Evolutionary conservation across 2,888 invertebrate genomes (phyloP), one percentile per base, ranked within the genome.

Genomic region (Chymomyza caudatula): DNA sequence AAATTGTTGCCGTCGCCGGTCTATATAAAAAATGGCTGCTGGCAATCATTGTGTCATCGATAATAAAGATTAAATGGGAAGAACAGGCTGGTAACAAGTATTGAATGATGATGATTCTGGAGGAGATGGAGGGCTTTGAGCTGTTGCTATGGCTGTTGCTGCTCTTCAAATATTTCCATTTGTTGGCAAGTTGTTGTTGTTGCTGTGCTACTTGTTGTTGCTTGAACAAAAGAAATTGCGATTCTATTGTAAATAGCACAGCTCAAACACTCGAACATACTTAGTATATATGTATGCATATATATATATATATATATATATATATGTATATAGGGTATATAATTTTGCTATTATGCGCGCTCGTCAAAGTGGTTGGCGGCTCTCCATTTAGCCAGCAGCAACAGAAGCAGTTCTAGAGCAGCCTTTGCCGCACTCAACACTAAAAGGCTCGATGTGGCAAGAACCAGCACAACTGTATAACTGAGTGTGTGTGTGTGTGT

Each of bases 11-110:
- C 22, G 22, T 51, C 22, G 19, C 22, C 51, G 47, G 15, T 51
- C 53, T 52, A 22, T 56, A 65, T 51, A 54, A 56, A 57, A 63
- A 64, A 63, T 78, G 66, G 68, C 69, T 74, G 84, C 63, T 69
- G 58, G 68, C 77, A 76, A 78, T 86, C 83, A 78, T 73, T 86
- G 83, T 85, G 83, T 79, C 87, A 86, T 86, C 87, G 80, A 82
- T 83, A 71, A 79, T 85, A 76, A 85, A 76, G 79, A 70, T 76
- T 68, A 63, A 77, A 76, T 58, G 60, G 47, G 43, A 44, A 53
- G 22, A 44, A 23, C 20, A 43, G 56, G 49, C 23, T 49, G 60
- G 52, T 13, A 42, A 29, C n/a, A 53, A 23, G 29, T 15, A 20
- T 20, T 54, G 54, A 11, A 25, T 15, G 29, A 3, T 11, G 15